Percentiles rank a stretch among this genome's conserved stretches.
Evolutionary conservation across 2,888 invertebrate species (phyloP).

Genomic region (Phortica magna): DNA sequence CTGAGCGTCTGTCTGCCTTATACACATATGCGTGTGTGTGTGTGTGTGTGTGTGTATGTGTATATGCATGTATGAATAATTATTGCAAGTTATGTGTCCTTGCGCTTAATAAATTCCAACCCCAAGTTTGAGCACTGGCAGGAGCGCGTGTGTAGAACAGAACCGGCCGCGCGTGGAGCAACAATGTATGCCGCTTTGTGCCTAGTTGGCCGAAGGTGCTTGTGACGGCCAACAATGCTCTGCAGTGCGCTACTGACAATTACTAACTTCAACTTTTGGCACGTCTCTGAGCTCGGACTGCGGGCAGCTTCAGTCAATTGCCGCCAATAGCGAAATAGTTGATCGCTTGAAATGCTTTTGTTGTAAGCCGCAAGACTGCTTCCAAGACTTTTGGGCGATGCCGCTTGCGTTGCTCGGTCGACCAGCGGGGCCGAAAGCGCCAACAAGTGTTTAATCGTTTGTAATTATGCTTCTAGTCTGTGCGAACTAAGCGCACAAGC

Average conservation of each 20-base stretch:
- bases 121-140: background rate
- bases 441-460: constrained; percentile 70
- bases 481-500: background rate
- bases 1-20: background rate
- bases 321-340: constrained; percentile 46
- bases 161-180: background rate
- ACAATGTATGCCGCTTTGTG: background rate
- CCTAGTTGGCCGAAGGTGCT: background rate
- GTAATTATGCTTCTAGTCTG: constrained; percentile 60
- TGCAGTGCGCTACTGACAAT: background rate
- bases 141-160: background rate
- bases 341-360: constrained; percentile 62
- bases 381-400: constrained; percentile 51
- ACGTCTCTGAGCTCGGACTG: constrained; percentile 17
- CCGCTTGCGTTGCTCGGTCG: background rate
- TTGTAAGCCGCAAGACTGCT: constrained; percentile 42
- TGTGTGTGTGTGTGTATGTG: constrained; percentile 53
- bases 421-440: background rate
- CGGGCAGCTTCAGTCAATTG: constrained; percentile 30
- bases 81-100: constrained; percentile 60
- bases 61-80: background rate
- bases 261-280: background rate
- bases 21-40: background rate
- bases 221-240: background rate
- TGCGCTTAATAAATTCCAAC: constrained; percentile 67